A percentile compares a stretch with the other conserved stretches of the same genome.
Conservation (phyloP, 2,888 invertebrate species). For the Brachypalpus laphriformis region DNA sequence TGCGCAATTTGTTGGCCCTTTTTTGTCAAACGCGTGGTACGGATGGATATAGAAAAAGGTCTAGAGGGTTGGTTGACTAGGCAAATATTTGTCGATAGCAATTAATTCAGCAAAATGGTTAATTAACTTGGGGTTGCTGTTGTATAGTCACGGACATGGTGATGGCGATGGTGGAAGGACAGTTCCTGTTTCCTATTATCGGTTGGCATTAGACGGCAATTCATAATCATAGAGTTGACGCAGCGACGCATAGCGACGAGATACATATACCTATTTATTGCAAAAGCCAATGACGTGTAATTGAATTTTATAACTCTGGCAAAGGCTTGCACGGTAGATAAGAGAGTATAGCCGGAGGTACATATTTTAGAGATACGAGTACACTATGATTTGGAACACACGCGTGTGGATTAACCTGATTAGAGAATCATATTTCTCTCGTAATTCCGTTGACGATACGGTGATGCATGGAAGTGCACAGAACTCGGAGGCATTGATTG, state of each 20-base stretch:
- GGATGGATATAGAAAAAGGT: too few relatives aligned
- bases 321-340: conserved; percentile 19
- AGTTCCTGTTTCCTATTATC: conserved; percentile 30
- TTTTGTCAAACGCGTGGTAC: background rate
- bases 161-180: background rate
- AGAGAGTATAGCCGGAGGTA: background rate
- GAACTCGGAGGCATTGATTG: background rate
- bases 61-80: conserved; percentile 35
- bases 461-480: background rate
- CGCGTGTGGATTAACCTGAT: conserved; percentile 54
- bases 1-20: background rate
- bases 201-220: conserved; percentile 38
- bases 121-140: conserved; percentile 57
- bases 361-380: background rate
- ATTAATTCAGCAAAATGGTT: conserved; percentile 70
- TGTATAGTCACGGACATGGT: background rate
- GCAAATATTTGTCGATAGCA: conserved; percentile 67
- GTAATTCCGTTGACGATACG: conserved; percentile 5
- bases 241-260: background rate
- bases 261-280: conserved; percentile 1
- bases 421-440: conserved; percentile 43
- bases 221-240: conserved; percentile 45
- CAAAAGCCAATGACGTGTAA: conserved; percentile 39
- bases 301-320: conserved; percentile 59
- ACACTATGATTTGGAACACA: conserved; percentile 8